phyloP scores from a whole-genome alignment of 1,140 invertebrate genomes.

The Apis florea region DNA sequence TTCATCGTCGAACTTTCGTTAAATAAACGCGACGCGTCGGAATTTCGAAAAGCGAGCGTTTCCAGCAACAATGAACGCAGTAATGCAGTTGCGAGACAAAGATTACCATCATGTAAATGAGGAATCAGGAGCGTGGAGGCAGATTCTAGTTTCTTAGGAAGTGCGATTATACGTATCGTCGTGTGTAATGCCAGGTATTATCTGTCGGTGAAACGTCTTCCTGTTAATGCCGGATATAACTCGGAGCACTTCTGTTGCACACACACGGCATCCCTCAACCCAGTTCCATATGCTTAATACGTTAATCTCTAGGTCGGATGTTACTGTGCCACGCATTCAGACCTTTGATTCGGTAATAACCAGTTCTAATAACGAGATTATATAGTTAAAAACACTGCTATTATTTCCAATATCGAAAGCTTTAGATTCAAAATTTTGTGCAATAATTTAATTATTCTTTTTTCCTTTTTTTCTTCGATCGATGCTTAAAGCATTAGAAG shows the following conservation, averaged over 20 bases:
- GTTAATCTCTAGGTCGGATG: conserved; percentile 24
- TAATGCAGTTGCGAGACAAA: neutral
- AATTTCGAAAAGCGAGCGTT: too few species aligned
- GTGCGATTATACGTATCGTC: neutral
- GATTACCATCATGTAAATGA: neutral
- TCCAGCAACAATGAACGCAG: neutral
- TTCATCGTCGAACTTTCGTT: neutral
- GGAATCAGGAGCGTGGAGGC: too few species aligned
- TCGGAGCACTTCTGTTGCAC: conserved; percentile 18
- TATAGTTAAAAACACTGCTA: too few species aligned
- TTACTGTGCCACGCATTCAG: neutral
- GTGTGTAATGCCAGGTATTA: conserved; percentile 6
- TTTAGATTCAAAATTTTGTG: too few species aligned
- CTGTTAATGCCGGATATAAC: conserved; percentile 33
- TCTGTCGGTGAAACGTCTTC: conserved; percentile 8
- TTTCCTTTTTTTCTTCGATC: too few species aligned
- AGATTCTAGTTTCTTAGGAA: neutral
- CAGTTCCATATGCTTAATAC: conserved; percentile 39
- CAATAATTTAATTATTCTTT: too few species aligned
- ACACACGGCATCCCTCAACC: conserved; percentile 22
- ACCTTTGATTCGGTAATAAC: neutral
- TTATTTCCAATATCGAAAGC: too few species aligned
- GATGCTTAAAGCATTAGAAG: too few species aligned
- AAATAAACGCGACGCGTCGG: neutral
- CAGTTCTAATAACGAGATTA: neutral